Base-by-base conservation (phyloP, 2,888 invertebrate genomes). In the Sphaerophoria rueppellii region DNA sequence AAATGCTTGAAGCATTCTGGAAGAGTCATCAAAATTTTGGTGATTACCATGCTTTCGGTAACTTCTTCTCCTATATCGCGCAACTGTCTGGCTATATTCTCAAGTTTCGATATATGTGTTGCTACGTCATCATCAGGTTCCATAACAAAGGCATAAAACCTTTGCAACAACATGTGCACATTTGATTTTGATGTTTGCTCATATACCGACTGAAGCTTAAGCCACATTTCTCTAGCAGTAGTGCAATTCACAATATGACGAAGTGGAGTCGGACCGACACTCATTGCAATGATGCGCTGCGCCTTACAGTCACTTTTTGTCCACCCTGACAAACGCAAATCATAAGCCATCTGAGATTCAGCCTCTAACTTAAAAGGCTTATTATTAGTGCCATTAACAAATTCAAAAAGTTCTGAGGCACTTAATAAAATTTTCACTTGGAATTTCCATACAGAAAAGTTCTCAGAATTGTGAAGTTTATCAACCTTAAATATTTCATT, bases 1-100 rank as follows among this genome's bases (percentile, higher is more conserved):
- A 85, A 81, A 71, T 81, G 77, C 12, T 88, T 89, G 32, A 78
- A 87, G 69, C 87, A 52, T 16, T 86, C 86, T 9, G 88, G 88
- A 58, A 88, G 70, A 7, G 85, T 86, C 76, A 87, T 74, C 12
- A 88, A 55, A 12, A 88, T 82, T 80, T 87, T 87, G 11, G 87
- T 87, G 37, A 87, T 80, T 3, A 87, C 50, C 73, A 87, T 79
- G 58, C 75, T 73, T 7, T 83, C 76, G n/a, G 86, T 69, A 67
- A 76, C 60, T 43, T 75, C 32, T 14, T 83, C 87, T 12, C 67
- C 72, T 5, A 86, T 32, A 57, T 87, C 79, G 46, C 55, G 63
- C 4, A 87, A 32, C 50, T 82, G 73, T n/a, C 61, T 57, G 6
- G 48, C 55, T 16, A 74, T 14, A 40, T 52, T 65, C 61, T 69